These are phyloP conservation scores for Brachionus rotundiformis DNA, from an alignment of 1,140 invertebrate genomes.

Conservation along the genomic window DNA sequence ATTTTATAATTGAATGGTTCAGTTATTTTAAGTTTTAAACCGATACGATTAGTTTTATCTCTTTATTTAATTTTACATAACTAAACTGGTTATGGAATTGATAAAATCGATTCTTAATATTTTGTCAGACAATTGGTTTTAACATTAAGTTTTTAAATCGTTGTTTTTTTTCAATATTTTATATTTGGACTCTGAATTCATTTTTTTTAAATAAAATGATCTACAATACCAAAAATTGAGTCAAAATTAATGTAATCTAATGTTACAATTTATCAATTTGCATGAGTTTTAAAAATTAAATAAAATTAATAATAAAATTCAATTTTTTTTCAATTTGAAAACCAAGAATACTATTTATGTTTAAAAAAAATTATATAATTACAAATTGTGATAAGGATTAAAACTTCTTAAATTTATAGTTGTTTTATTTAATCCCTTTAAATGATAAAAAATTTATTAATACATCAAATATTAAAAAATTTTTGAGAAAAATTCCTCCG, in stretches of 20 bases:
- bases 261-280: neutral
- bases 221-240: neutral
- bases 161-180: slow-evolving; percentile 22
- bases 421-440: neutral
- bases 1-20: neutral
- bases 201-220: neutral
- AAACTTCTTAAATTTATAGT: neutral
- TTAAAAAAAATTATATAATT: too few relatives aligned
- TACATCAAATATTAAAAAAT: too few relatives aligned
- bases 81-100: neutral
- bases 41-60: slow-evolving; percentile 36
- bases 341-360: too few relatives aligned
- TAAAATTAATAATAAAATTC: neutral
- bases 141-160: slow-evolving; percentile 25
- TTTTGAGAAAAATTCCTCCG: too few relatives aligned
- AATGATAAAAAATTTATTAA: neutral
- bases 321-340: neutral
- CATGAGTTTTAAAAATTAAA: neutral
- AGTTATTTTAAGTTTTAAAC: slow-evolving; percentile 20
- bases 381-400: too few relatives aligned
- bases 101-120: slow-evolving; percentile 27
- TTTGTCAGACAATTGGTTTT: neutral
- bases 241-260: neutral
- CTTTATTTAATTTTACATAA: slow-evolving; percentile 24
- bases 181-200: neutral